These are phyloP conservation scores for Sicus ferrugineus DNA, from an alignment of 2,888 invertebrate genomes.

Conservation along the genomic window DNA sequence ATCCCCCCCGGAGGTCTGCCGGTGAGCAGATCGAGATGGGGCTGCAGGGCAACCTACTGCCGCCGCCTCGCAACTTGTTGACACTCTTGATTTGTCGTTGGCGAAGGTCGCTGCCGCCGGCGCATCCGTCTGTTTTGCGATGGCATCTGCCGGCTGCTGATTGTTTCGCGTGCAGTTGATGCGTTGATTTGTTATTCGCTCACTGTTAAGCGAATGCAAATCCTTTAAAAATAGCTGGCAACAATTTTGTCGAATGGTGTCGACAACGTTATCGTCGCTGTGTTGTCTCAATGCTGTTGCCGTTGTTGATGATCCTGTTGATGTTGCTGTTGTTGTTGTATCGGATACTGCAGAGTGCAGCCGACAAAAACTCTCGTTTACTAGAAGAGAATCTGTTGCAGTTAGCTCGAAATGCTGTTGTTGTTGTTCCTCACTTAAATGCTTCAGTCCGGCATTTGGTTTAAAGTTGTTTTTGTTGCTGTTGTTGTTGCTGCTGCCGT, in stretches of 20 bases:
- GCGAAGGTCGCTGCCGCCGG: neutral
- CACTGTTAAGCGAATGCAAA: constrained; percentile 16
- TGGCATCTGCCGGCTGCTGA: constrained; percentile 5
- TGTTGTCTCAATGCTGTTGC: constrained; percentile 26
- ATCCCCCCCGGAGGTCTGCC: neutral
- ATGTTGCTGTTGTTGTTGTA: constrained; percentile 31
- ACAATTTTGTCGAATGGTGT: constrained; percentile 12
- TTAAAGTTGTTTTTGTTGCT: constrained; percentile 2
- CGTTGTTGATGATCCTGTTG: constrained; percentile 18
- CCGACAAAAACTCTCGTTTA: neutral
- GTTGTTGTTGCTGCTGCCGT: neutral
- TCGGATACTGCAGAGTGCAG: neutral
- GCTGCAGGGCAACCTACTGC: constrained; percentile 23
- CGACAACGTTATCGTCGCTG: neutral
- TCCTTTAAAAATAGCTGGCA: constrained; percentile 13
- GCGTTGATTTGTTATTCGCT: constrained; percentile 14
- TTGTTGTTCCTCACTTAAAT: neutral
- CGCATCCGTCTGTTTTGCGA: constrained; percentile 14
- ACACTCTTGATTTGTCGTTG: constrained; percentile 5
- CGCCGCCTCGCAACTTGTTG: constrained; percentile 24
- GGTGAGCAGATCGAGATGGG: neutral
- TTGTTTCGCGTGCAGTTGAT: constrained; percentile 13
- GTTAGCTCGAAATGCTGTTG: neutral
- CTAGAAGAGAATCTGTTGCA: neutral
- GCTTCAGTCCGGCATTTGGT: neutral